A percentile compares a stretch with the other conserved stretches of the same genome.
These are phyloP conservation scores for Scomber colias DNA, from an alignment of 2,113 vertebrate genomes.

Conservation along the genomic window DNA sequence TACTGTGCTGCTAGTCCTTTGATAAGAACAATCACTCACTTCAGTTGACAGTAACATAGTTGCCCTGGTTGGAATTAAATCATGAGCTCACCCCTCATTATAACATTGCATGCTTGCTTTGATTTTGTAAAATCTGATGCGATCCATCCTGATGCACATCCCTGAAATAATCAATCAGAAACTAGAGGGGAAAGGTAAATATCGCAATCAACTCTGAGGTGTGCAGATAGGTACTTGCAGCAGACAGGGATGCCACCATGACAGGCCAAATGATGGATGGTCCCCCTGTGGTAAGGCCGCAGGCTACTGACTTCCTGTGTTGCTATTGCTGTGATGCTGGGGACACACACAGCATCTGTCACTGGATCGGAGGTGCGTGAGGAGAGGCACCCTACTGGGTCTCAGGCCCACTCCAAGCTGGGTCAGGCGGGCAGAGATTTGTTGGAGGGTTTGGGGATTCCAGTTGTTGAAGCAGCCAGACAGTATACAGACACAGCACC, in stretches of 20 bases:
- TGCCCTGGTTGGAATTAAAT: constrained; percentile 30
- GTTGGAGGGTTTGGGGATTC: constrained; percentile 1
- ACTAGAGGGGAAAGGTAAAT: background rate
- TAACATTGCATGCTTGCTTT: constrained; percentile 13
- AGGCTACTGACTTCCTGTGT: constrained; percentile 69
- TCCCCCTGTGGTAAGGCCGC: constrained; percentile 68
- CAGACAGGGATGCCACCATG: constrained; percentile 60
- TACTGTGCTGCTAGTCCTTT: constrained; percentile 20
- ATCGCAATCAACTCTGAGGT: constrained; percentile 18
- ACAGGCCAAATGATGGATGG: constrained; percentile 70
- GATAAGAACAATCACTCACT: constrained; percentile 56
- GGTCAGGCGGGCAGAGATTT: constrained; percentile 52
- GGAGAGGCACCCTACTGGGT: constrained; percentile 31
- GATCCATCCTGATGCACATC: background rate
- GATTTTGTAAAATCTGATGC: constrained; percentile 3
- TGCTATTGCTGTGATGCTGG: constrained; percentile 68
- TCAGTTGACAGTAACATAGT: constrained; percentile 41
- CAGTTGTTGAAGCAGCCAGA: constrained; percentile 26
- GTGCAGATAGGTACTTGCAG: constrained; percentile 20
- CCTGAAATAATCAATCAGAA: constrained; percentile 25
- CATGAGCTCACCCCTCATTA: constrained; percentile 21
- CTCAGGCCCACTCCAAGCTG: constrained; percentile 33
- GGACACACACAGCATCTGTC: constrained; percentile 72
- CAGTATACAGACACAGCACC: background rate
- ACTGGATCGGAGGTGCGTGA: constrained; percentile 54